A percentile compares a stretch with the other conserved stretches of the same genome.
phyloP scores from a whole-genome alignment of 2,113 vertebrate genomes.

The Laterallus jamaicensis region DNA sequence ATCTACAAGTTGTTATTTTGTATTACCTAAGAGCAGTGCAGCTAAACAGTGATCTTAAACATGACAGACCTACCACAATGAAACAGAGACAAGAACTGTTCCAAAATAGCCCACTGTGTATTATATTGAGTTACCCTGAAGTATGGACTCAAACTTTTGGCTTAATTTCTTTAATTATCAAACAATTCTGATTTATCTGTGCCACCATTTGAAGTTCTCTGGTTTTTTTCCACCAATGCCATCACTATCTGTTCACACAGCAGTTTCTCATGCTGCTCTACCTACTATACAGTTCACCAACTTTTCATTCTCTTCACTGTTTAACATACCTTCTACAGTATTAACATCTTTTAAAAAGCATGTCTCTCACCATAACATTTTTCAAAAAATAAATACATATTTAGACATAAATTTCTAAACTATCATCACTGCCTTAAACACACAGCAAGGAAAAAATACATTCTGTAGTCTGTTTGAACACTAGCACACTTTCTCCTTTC shows the following conservation, averaged over 20 bases:
- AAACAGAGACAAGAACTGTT: background rate
- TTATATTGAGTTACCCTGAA: background rate
- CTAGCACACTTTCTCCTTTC: background rate
- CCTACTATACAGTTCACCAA: background rate
- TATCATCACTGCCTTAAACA: background rate
- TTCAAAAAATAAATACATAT: background rate
- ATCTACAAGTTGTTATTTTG: background rate
- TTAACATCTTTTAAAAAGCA: background rate
- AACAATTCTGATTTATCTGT: background rate
- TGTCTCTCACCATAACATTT: background rate
- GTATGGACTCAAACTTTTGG: background rate
- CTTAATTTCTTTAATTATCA: background rate
- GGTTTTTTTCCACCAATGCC: background rate
- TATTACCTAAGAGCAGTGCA: background rate
- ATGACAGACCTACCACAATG: accelerated
- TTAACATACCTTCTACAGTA: background rate
- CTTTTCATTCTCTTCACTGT: background rate
- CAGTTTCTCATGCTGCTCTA: background rate
- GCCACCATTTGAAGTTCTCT: background rate
- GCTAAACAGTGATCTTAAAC: background rate
- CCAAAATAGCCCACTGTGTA: background rate
- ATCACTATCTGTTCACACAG: background rate
- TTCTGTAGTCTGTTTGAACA: background rate
- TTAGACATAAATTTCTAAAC: background rate
- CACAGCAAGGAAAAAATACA: background rate